Conservation (phyloP, 2,797 vertebrate genomes). For the Alfaro cultratus region DNA sequence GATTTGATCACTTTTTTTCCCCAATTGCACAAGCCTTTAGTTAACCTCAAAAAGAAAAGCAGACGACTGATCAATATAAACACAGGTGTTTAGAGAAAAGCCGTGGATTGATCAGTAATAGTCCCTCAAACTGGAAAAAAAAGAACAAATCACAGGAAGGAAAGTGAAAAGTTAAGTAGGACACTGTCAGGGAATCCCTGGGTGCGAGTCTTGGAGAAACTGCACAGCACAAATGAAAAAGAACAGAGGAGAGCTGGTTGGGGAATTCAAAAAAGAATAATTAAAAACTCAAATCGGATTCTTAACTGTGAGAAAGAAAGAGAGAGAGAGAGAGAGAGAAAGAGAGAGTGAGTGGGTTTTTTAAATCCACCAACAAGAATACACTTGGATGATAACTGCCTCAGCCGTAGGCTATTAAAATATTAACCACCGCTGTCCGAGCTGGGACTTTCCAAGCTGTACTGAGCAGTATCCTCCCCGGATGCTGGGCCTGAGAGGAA, state of each 20-base stretch:
- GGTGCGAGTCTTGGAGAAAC: constrained; percentile 79
- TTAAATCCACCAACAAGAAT: constrained; percentile 84
- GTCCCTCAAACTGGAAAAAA: constrained; percentile 72
- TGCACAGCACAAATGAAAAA: constrained; percentile 82
- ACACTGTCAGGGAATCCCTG: constrained; percentile 82
- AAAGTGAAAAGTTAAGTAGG: constrained; percentile 86
- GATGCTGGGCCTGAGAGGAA: constrained; percentile 81
- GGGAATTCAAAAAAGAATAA: constrained; percentile 85
- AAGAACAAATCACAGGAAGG: constrained; percentile 80
- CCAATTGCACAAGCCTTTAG: constrained; percentile 64
- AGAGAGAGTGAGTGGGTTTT: constrained; percentile 58
- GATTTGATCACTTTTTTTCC: constrained; percentile 72
- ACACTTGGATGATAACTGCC: constrained; percentile 81
- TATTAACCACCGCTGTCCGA: constrained; percentile 84
- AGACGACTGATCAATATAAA: constrained; percentile 81
- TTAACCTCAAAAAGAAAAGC: constrained; percentile 65
- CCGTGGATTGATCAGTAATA: constrained; percentile 79
- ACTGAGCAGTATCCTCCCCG: constrained; percentile 82
- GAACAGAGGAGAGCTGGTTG: constrained; percentile 82
- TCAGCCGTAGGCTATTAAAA: constrained; percentile 84
- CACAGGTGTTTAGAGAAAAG: constrained; percentile 77
- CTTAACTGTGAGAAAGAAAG: constrained; percentile 79
- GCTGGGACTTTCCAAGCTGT: constrained; percentile 80
- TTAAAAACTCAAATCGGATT: constrained; percentile 85
- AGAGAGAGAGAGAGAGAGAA: constrained; percentile 28